Evolutionary conservation across 1,140 invertebrate species (phyloP).

Genomic region (Zaprionus lachaisei): DNA sequence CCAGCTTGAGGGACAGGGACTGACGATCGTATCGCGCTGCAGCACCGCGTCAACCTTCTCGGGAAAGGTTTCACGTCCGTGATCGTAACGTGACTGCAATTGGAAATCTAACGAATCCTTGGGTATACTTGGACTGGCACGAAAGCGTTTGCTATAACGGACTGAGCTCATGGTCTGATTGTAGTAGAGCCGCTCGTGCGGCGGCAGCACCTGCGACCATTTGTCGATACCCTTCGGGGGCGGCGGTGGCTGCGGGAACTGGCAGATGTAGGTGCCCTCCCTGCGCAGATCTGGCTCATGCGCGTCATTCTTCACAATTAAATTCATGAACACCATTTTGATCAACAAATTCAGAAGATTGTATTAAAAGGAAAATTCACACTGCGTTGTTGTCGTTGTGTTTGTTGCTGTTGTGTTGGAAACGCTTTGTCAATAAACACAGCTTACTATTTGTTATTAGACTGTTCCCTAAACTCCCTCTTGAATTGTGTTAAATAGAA

Average conservation of each 20-base stretch:
- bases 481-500: background rate
- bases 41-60: constrained; percentile 87
- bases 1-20: constrained; percentile 60
- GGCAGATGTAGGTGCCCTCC: constrained; percentile 86
- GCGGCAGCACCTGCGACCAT: constrained; percentile 80
- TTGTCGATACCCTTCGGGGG: constrained; percentile 66
- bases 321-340: constrained; percentile 24
- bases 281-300: constrained; percentile 86
- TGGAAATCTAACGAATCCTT: constrained; percentile 87
- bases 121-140: constrained; percentile 84
- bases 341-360: background rate
- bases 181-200: constrained; percentile 86
- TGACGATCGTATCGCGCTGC: constrained; percentile 86
- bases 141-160: constrained; percentile 85
- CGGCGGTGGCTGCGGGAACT: constrained; percentile 74
- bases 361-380: constrained; percentile 4
- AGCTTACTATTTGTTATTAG: background rate
- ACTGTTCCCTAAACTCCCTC: background rate
- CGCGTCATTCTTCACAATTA: constrained; percentile 84
- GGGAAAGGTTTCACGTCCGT: constrained; percentile 86
- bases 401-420: constrained; percentile 32
- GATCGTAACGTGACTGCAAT: constrained; percentile 87
- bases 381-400: constrained; percentile 3
- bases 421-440: constrained; percentile 69
- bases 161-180: constrained; percentile 87